A percentile compares a stretch with the other conserved stretches of the same genome.
Conservation (phyloP, 2,797 vertebrate species). For the Capromys pilorides region DNA sequence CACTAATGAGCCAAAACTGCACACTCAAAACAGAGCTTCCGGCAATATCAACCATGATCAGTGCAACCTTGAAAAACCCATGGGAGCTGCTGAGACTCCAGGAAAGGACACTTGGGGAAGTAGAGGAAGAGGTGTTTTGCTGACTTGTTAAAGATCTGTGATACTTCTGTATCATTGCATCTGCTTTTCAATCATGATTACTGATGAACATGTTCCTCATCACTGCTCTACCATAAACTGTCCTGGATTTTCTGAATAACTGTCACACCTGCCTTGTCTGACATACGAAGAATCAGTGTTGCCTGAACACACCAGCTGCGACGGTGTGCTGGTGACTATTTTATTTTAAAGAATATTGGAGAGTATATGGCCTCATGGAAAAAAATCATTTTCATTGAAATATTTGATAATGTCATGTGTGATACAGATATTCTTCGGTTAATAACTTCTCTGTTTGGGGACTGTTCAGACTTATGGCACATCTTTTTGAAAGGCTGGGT, state of each 20-base stretch:
- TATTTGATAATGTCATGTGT: too few species aligned
- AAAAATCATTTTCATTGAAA: background rate
- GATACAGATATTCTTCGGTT: too few species aligned
- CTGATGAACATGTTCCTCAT: background rate
- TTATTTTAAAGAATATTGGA: background rate
- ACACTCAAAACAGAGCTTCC: background rate
- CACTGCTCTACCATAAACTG: background rate
- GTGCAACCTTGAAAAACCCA: background rate
- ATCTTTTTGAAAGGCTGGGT: background rate
- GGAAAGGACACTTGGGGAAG: background rate
- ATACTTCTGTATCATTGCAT: background rate
- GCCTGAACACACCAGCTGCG: background rate
- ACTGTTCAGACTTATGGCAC: background rate
- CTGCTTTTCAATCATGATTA: background rate
- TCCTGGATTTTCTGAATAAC: background rate
- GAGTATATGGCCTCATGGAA: background rate
- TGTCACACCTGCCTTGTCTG: background rate
- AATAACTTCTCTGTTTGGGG: background rate
- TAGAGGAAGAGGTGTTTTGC: background rate
- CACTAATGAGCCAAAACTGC: background rate
- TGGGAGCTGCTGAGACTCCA: background rate
- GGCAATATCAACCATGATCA: background rate
- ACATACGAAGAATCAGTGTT: background rate
- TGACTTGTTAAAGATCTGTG: background rate
- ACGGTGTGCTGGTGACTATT: background rate